These are phyloP conservation scores for Pollenia griseotomentosa DNA, from an alignment of 2,888 invertebrate genomes.

Conservation along the genomic window DNA sequence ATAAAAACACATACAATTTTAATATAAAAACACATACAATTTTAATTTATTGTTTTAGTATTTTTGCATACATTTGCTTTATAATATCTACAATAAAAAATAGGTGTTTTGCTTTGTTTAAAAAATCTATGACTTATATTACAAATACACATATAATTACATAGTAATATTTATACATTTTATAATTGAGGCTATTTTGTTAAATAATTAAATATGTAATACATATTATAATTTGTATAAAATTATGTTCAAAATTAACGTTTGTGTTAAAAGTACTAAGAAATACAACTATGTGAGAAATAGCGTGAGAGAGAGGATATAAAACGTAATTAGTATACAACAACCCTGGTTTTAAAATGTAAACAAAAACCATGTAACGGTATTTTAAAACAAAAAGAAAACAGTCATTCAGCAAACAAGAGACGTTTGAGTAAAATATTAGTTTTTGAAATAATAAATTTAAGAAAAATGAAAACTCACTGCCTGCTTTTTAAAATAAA, in stretches of 20 bases:
- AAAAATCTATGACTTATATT: constrained; percentile 47
- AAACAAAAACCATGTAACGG: constrained; percentile 32
- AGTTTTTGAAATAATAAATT: no score
- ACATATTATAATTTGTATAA: constrained; percentile 21
- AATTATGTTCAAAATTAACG: constrained; percentile 8
- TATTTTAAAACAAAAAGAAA: not conserved
- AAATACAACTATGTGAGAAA: constrained; percentile 35
- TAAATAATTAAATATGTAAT: not conserved
- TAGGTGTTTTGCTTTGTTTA: constrained; percentile 41
- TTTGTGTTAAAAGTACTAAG: constrained; percentile 20
- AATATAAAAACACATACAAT: constrained; percentile 66
- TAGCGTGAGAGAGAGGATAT: not conserved
- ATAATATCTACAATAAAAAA: constrained; percentile 70
- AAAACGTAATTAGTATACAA: not conserved
- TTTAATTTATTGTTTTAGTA: constrained; percentile 48
- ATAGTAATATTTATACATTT: not conserved
- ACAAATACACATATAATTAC: constrained; percentile 62
- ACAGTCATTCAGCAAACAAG: not conserved
- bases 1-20: constrained; percentile 65
- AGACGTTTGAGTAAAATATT: no score
- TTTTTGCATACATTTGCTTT: constrained; percentile 32
- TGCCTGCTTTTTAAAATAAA: no score
- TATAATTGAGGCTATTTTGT: constrained; percentile 48
- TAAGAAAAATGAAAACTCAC: no score
- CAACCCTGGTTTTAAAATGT: constrained; percentile 20